phyloP scores from a whole-genome alignment of 2,888 invertebrate species.

The Drosophila eohydei region DNA sequence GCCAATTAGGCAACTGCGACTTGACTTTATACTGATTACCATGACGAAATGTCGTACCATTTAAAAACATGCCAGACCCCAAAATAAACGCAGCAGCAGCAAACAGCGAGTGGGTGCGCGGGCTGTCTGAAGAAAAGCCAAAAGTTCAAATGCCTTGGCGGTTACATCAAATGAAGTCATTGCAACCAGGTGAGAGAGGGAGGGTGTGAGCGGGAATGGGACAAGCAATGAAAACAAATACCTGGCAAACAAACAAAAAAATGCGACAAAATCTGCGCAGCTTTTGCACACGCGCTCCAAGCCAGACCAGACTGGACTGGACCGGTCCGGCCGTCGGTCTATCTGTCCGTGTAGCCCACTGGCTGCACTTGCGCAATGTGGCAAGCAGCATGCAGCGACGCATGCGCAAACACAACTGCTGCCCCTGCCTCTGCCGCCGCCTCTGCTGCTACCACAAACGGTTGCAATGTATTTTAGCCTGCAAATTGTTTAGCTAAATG shows the following conservation, averaged over 20 bases:
- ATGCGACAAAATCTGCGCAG: slow-evolving; percentile 77
- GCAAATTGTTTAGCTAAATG: slow-evolving; percentile 77
- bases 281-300: slow-evolving; percentile 61
- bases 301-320: slow-evolving; percentile 29
- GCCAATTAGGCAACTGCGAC: slow-evolving; percentile 50
- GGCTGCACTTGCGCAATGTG: slow-evolving; percentile 74
- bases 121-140: slow-evolving; percentile 51
- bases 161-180: slow-evolving; percentile 73
- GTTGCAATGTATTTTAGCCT: slow-evolving; percentile 67
- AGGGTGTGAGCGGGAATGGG: not conserved
- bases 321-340: slow-evolving; percentile 24
- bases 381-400: slow-evolving; percentile 52
- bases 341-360: slow-evolving; percentile 40
- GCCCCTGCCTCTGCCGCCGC: not conserved
- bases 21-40: slow-evolving; percentile 70
- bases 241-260: slow-evolving; percentile 17
- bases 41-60: slow-evolving; percentile 76
- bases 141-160: slow-evolving; percentile 73
- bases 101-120: slow-evolving; percentile 38
- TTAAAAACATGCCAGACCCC: slow-evolving; percentile 44
- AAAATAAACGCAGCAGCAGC: slow-evolving; percentile 4
- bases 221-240: slow-evolving; percentile 59
- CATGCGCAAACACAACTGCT: slow-evolving; percentile 51
- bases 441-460: slow-evolving; percentile 37
- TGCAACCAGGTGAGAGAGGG: slow-evolving; percentile 14